phyloP scores from a whole-genome alignment of 2,888 invertebrate genomes.

The Drosophila diplacantha region DNA sequence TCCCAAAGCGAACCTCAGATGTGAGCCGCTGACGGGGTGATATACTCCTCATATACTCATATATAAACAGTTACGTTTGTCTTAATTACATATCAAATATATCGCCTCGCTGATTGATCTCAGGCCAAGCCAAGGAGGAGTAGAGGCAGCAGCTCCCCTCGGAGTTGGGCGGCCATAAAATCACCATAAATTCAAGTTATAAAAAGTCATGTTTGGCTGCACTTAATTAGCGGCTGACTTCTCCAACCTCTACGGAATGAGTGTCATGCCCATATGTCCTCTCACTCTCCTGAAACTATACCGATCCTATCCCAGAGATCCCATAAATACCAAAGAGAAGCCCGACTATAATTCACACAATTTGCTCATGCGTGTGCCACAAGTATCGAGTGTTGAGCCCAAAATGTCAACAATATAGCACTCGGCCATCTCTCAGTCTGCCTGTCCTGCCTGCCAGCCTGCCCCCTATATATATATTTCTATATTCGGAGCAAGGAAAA shows the following conservation, averaged over 20 bases:
- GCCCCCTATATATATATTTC: constrained; percentile 3
- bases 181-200: constrained; percentile 70
- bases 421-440: constrained; percentile 8
- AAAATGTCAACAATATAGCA: constrained; percentile 64
- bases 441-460: background rate
- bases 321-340: constrained; percentile 25
- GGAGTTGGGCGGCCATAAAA: constrained; percentile 57
- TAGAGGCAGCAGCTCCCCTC: constrained; percentile 12
- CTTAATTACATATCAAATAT: constrained; percentile 73
- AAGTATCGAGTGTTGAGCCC: constrained; percentile 48
- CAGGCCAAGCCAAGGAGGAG: constrained; percentile 12
- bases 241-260: constrained; percentile 47
- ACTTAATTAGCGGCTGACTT: constrained; percentile 61
- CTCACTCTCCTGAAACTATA: constrained; percentile 38
- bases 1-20: constrained; percentile 42
- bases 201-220: constrained; percentile 71
- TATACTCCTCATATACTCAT: constrained; percentile 1
- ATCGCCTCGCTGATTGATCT: constrained; percentile 65
- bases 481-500: constrained; percentile 20
- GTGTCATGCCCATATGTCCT: constrained; percentile 53
- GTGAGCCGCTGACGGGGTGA: constrained; percentile 13
- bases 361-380: constrained; percentile 65
- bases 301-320: constrained; percentile 12
- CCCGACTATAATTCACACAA: constrained; percentile 62
- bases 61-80: constrained; percentile 57